Evolutionary conservation across 2,888 invertebrate species (phyloP).

Genomic region (Pseudoips prasinana): DNA sequence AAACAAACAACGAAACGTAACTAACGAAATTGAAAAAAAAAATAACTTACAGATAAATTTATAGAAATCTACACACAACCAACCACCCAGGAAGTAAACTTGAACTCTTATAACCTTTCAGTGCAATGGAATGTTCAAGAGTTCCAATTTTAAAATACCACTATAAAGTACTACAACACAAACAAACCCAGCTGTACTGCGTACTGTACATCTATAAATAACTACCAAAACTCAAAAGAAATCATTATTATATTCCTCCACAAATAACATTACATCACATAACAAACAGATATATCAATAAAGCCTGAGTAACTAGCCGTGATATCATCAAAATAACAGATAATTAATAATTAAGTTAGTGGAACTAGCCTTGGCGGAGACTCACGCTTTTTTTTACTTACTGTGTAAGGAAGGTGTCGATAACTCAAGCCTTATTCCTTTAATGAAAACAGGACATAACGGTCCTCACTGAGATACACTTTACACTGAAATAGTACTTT

Average conservation of each 20-base stretch:
- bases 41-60: too few relatives aligned
- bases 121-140: slow-evolving; percentile 13
- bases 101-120: slow-evolving; percentile 3
- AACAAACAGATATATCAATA: slow-evolving; percentile 18
- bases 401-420: slow-evolving; percentile 34
- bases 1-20: too few relatives aligned
- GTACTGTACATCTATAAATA: slow-evolving; percentile 67
- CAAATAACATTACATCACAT: slow-evolving; percentile 38
- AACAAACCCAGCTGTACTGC: slow-evolving; percentile 51
- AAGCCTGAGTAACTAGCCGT: slow-evolving; percentile 56
- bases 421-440: slow-evolving; percentile 29
- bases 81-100: slow-evolving; percentile 13
- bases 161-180: slow-evolving; percentile 42
- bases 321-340: slow-evolving; percentile 68
- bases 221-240: slow-evolving; percentile 51
- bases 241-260: slow-evolving; percentile 36
- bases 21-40: too few relatives aligned
- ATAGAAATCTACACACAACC: too few relatives aligned
- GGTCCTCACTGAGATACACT: slow-evolving; percentile 37
- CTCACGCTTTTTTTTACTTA: slow-evolving; percentile 35
- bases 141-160: slow-evolving; percentile 34
- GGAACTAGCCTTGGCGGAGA: slow-evolving; percentile 36
- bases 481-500: slow-evolving; percentile 30
- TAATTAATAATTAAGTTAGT: slow-evolving; percentile 49
- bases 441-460: slow-evolving; percentile 39